Percentiles rank a stretch among this genome's conserved stretches.
These are phyloP conservation scores for Oceanodroma tethys DNA, from an alignment of 2,113 vertebrate species.

Conservation along the genomic window DNA sequence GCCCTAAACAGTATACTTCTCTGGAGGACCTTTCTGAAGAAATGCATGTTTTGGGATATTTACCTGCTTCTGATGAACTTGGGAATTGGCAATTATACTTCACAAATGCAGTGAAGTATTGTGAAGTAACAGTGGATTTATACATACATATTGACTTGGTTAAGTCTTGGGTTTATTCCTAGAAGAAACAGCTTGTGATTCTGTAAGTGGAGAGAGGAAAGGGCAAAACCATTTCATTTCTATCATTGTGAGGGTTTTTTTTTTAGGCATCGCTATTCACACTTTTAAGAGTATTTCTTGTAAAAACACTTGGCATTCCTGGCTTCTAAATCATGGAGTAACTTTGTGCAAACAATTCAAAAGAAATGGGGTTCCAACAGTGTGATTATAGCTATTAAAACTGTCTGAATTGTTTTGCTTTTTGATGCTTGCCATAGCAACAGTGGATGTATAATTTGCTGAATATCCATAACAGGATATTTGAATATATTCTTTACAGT, in stretches of 20 bases:
- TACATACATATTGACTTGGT: not conserved
- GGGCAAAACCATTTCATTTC: slow-evolving; percentile 16
- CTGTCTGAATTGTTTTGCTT: not conserved
- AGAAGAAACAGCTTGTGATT: not conserved
- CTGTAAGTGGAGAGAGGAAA: not conserved
- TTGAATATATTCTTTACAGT: not conserved
- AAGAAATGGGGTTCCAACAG: not conserved
- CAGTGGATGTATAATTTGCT: not conserved
- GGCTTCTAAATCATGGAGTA: slow-evolving; percentile 1
- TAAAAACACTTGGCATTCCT: slow-evolving; percentile 17
- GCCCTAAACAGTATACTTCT: not conserved
- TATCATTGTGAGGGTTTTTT: not conserved
- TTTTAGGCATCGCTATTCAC: not conserved
- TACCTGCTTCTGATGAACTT: not conserved
- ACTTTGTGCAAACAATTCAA: not conserved
- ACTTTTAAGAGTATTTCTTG: not conserved
- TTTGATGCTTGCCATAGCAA: slow-evolving; percentile 1
- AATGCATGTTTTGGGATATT: not conserved
- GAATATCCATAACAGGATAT: not conserved
- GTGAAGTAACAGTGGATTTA: not conserved
- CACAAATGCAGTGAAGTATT: not conserved
- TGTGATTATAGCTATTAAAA: not conserved
- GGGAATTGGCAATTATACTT: not conserved
- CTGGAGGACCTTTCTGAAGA: not conserved
- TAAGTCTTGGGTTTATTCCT: not conserved